These are phyloP conservation scores for Orthosia gothica DNA, from an alignment of 2,888 invertebrate genomes.

Conservation along the genomic window DNA sequence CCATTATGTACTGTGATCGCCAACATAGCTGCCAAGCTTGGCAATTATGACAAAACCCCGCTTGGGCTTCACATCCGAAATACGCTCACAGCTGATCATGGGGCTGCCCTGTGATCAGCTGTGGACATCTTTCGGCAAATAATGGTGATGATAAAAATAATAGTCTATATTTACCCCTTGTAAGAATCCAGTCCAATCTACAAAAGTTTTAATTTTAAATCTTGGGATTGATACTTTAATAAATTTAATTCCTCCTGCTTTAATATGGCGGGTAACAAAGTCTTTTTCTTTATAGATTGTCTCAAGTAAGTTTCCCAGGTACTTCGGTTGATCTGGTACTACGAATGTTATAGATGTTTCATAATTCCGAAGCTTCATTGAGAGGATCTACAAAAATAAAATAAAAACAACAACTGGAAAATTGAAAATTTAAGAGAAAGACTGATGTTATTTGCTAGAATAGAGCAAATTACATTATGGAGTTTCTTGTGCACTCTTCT, in stretches of 20 bases:
- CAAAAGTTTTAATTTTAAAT: constrained; percentile 77
- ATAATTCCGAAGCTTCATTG: constrained; percentile 5
- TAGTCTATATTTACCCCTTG: constrained; percentile 69
- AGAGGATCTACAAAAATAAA: constrained; percentile 24
- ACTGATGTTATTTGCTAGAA: too few relatives aligned
- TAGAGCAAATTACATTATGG: too few relatives aligned
- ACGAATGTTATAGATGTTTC: constrained; percentile 70
- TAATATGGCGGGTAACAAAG: constrained; percentile 61
- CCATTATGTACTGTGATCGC: too few relatives aligned
- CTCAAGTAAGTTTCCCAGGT: constrained; percentile 66
- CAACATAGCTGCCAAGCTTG: too few relatives aligned
- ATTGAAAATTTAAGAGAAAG: not conserved
- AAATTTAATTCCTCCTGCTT: constrained; percentile 50
- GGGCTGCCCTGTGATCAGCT: too few relatives aligned
- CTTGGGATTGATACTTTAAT: constrained; percentile 75
- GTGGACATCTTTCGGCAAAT: too few relatives aligned
- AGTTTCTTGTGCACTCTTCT: too few relatives aligned
- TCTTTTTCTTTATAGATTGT: constrained; percentile 63
- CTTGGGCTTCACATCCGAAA: too few relatives aligned
- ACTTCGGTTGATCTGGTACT: constrained; percentile 64
- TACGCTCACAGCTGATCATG: too few relatives aligned
- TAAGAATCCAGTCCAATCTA: constrained; percentile 77
- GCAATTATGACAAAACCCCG: too few relatives aligned
- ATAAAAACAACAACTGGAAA: not conserved
- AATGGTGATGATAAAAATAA: not conserved